Evolutionary conservation across 2,888 invertebrate species (phyloP), one percentile per base, ranked within the genome.

Genomic region (Diaperis boleti): DNA sequence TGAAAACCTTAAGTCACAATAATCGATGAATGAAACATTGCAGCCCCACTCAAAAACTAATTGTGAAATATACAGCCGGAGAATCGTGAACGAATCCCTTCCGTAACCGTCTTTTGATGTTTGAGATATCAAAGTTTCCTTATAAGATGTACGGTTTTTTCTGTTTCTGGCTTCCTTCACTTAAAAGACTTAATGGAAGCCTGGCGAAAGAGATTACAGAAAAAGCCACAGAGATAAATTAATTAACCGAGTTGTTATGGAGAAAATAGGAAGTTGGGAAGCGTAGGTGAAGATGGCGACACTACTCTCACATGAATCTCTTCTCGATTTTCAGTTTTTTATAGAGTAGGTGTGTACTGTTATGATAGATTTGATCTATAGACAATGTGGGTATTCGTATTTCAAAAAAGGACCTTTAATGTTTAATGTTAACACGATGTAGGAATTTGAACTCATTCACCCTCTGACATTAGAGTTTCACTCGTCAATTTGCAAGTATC

Each of bases 11-110:
- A 45, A 45, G 37, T 49, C 41, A 37, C 41, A 54, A 47, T 42
- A 55, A 64, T 64, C 44, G 55, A 59, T 64, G 64, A 64, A 64
- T 64, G 64, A 59, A 59, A 64, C 39, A 59, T 49, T 59, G 11
- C 44, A 26, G 37, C 33, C 55, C 54, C 54, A 41, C 54, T 54
- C 57, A 57, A 42, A 44, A 42, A 42, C 7, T 37, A 57, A 57
- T 45, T 37, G 37, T 26, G 37, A 45, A 47, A 45, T 14, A 8
- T 11, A 11, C 18, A 44, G 18, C 11, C 13, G 15, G 2, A 26
- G 33, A 42, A 42, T 31, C 10, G 8, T 10, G 37, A 37, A 35
- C 35, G 45, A 45, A 45, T 45, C 45, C 29, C 13, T 15, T 26
- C n/a, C n/a, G 11, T 7, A 18, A 18, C 1, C 4, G 13, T 15